Base-by-base conservation (phyloP, 2,113 vertebrate genomes). In the Myotis brandtii region DNA sequence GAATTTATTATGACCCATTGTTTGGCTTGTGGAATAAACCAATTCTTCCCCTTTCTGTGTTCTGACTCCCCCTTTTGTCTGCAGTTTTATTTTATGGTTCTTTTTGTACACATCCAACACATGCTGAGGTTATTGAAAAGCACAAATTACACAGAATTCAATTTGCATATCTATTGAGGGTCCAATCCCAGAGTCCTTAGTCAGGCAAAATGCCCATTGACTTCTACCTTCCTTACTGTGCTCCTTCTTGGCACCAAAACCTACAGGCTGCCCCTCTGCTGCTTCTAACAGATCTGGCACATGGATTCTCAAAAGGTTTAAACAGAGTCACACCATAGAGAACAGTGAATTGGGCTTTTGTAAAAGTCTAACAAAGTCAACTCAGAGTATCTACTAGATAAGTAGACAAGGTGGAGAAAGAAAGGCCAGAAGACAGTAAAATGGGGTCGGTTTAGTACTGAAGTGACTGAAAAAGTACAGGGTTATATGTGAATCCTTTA, bases 91-190 rank as follows among this genome's bases (percentile, higher is more conserved):
- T 97, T 97, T 97, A 96, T 8, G 6, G 77, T 96, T 96, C 97
- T 98, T 97, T 97, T 97, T 98, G 97, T 96, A 97, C 96, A 97
- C 70, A 97, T 97, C 89, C 96, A 98, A 96, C 97, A 97, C 97
- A 98, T 97, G 97, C 97, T 98, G 97, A 97, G 97, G 97, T 97
- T 98, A 97, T 96, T 97, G 96, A 97, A 97, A 98, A 97, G 96
- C 97, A 95, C 96, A 97, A 96, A 98, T 98, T 97, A 97, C 79
- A 97, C 91, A 94, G 95, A 97, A 95, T 94, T 95, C 79, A 94
- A 98, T 98, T 98, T 98, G 96, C 97, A 98, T 98, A 96, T 98
- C 94, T 97, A 98, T 98, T 97, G 96, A 97, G 73, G 95, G 88
- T 95, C 94, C 97, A 96, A 95, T 97, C 96, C 92, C 96, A 95